Evolutionary conservation across 2,888 invertebrate genomes (phyloP).

Genomic region (Diarsia mendica): DNA sequence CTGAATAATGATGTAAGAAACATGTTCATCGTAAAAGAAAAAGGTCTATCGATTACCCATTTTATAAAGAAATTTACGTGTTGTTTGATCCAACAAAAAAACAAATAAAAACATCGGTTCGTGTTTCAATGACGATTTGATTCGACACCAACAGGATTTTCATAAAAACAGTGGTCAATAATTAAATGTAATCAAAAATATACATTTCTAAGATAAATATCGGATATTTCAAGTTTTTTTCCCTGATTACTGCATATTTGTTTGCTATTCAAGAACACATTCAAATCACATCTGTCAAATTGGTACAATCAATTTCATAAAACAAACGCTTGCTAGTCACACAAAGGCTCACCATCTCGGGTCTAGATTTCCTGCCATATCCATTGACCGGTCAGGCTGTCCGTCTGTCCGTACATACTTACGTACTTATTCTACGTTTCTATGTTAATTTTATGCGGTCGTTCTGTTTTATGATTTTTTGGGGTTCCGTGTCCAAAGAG

Average conservation of each 20-base stretch:
- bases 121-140: not conserved
- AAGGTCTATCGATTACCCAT: not conserved
- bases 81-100: not conserved
- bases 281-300: not conserved
- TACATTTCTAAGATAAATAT: not conserved
- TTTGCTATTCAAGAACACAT: not conserved
- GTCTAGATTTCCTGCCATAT: slow-evolving; percentile 18
- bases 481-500: not conserved
- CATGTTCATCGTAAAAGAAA: not conserved
- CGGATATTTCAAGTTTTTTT: not conserved
- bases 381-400: slow-evolving; percentile 21
- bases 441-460: slow-evolving; percentile 57
- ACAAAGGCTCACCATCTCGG: slow-evolving; percentile 6
- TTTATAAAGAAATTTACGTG: not conserved
- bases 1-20: no score
- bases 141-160: not conserved
- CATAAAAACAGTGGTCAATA: not conserved
- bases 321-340: not conserved
- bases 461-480: slow-evolving; percentile 51
- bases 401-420: slow-evolving; percentile 28
- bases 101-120: no score
- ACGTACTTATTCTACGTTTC: slow-evolving; percentile 35
- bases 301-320: not conserved
- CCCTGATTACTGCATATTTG: not conserved
- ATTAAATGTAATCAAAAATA: not conserved